Percentiles rank a stretch among this genome's conserved stretches.
Conservation (phyloP, 2,797 vertebrate genomes). For the Acridotheres tristis region DNA sequence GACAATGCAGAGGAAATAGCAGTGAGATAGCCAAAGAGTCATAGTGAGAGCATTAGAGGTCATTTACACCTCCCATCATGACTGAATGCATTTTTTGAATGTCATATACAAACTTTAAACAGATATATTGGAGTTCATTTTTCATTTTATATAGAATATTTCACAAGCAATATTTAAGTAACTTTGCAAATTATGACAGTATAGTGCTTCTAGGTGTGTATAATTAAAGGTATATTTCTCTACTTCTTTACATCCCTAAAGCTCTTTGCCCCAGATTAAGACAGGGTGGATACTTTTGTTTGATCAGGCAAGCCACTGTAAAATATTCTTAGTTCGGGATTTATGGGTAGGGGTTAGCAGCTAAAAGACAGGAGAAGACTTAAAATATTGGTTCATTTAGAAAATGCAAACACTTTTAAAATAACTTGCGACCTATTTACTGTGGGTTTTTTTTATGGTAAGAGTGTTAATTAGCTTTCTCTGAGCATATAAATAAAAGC, state of each 20-base stretch:
- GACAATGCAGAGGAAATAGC: slow-evolving; percentile 24
- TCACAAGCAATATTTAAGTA: neutral
- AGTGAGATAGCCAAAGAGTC: slow-evolving; percentile 45
- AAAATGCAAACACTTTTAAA: neutral
- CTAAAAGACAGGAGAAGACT: neutral
- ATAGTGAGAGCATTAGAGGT: neutral
- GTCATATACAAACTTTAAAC: neutral
- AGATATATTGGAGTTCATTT: neutral
- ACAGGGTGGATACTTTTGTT: neutral
- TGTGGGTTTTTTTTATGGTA: too few relatives aligned
- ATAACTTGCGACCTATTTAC: neutral
- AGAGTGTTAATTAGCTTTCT: neutral
- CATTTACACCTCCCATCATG: neutral
- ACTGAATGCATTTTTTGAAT: slow-evolving; percentile 10
- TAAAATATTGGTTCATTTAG: neutral
- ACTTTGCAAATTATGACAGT: neutral
- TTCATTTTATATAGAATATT: neutral
- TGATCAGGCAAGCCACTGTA: neutral
- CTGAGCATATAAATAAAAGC: neutral
- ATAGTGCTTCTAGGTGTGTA: neutral
- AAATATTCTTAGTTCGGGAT: neutral
- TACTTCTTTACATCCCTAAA: neutral
- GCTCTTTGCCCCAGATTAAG: neutral
- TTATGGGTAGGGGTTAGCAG: neutral
- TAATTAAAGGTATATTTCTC: neutral